Evolutionary conservation across 1,140 invertebrate genomes (phyloP).

Genomic region (Bombus turneri): DNA sequence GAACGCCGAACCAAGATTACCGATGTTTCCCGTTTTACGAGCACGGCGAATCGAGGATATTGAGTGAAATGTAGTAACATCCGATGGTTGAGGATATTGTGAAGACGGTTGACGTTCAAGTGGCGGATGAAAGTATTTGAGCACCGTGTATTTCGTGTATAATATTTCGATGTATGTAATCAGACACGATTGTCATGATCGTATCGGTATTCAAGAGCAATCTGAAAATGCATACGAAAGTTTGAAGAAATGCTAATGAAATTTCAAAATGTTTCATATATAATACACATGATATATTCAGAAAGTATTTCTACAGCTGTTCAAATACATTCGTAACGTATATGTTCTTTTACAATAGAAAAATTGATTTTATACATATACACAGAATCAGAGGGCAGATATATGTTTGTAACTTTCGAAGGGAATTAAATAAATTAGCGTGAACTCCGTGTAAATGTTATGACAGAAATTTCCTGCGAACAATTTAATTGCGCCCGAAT

Average conservation of each 20-base stretch:
- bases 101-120: neutral
- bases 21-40: conserved; percentile 2
- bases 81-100: neutral
- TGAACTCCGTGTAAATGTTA: neutral
- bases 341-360: neutral
- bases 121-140: neutral
- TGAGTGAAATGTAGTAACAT: conserved; percentile 3
- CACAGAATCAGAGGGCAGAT: neutral
- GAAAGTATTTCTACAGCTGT: neutral
- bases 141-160: neutral
- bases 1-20: neutral
- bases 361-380: neutral
- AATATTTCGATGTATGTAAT: neutral
- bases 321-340: neutral
- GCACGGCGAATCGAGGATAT: neutral
- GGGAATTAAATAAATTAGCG: neutral
- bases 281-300: neutral
- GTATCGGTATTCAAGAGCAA: no score
- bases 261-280: neutral
- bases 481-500: conserved; percentile 14
- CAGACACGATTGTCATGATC: neutral
- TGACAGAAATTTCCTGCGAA: conserved; percentile 9
- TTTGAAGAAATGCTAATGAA: neutral
- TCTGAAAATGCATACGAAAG: no score
- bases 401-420: neutral